These are phyloP conservation scores for Acyrthosiphon pisum DNA, from an alignment of 1,140 invertebrate genomes.

Conservation along the genomic window DNA sequence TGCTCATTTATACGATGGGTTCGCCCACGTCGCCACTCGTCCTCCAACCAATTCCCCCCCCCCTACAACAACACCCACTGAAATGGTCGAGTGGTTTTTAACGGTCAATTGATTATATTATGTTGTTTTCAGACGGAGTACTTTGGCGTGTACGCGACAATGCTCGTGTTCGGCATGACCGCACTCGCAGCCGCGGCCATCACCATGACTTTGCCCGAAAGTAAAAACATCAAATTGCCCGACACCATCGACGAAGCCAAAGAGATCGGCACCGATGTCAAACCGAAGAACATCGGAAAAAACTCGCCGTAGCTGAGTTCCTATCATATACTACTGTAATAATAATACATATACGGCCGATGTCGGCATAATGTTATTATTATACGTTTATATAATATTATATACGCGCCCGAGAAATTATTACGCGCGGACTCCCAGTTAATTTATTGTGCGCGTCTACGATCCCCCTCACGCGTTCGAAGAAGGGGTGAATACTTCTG, in stretches of 20 bases:
- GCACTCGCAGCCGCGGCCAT: constrained; percentile 69
- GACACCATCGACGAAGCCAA: constrained; percentile 75
- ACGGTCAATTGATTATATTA: too few species aligned
- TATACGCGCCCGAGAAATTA: not conserved
- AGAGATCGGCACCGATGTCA: constrained; percentile 62
- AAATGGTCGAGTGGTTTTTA: too few species aligned
- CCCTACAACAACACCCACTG: too few species aligned
- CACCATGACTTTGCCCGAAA: constrained; percentile 74
- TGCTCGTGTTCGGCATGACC: constrained; percentile 74
- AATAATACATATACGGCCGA: not conserved
- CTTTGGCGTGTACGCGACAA: constrained; percentile 60
- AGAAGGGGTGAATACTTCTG: too few species aligned
- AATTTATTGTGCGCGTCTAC: not conserved
- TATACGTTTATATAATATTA: not conserved
- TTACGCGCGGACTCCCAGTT: not conserved
- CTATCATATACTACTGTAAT: not conserved
- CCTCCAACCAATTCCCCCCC: too few species aligned
- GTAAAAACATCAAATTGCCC: constrained; percentile 71
- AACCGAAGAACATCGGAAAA: not conserved
- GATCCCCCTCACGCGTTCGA: not conserved
- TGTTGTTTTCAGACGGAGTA: constrained; percentile 24
- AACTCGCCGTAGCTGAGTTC: constrained; percentile 11
- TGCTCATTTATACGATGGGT: too few species aligned
- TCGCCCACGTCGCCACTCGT: too few species aligned
- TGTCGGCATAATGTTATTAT: not conserved